These are phyloP conservation scores for Manacus vitellinus DNA, from an alignment of 2,113 vertebrate genomes.

Conservation along the genomic window DNA sequence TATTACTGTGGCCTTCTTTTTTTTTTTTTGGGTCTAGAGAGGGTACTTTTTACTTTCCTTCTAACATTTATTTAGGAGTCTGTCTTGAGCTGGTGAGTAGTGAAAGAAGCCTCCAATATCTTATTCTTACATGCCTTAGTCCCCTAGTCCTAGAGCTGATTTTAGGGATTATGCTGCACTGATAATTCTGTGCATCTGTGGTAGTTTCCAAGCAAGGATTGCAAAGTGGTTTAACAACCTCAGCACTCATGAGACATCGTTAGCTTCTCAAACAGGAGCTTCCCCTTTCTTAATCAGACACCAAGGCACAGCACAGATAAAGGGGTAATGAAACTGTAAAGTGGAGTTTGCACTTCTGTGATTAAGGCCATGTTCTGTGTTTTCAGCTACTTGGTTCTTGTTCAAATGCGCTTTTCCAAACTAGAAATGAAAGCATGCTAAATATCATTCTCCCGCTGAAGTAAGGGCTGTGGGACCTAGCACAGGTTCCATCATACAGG, in stretches of 20 bases:
- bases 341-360: background rate
- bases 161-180: background rate
- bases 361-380: background rate
- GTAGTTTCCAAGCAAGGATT: background rate
- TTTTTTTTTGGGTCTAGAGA: background rate
- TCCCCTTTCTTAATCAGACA: background rate
- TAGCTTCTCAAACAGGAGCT: background rate
- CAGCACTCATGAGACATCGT: background rate
- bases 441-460: background rate
- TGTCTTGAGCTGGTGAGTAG: background rate
- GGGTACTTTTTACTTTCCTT: background rate
- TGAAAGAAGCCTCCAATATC: background rate
- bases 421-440: background rate
- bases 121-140: background rate
- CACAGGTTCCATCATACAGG: background rate
- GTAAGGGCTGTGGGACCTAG: background rate
- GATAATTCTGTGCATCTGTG: background rate
- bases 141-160: background rate
- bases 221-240: background rate
- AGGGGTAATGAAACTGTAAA: background rate
- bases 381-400: background rate
- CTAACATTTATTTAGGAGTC: background rate
- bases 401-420: background rate
- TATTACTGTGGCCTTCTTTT: background rate
- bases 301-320: background rate